phyloP scores from a whole-genome alignment of 2,888 invertebrate species.

The Cheilosia soror region DNA sequence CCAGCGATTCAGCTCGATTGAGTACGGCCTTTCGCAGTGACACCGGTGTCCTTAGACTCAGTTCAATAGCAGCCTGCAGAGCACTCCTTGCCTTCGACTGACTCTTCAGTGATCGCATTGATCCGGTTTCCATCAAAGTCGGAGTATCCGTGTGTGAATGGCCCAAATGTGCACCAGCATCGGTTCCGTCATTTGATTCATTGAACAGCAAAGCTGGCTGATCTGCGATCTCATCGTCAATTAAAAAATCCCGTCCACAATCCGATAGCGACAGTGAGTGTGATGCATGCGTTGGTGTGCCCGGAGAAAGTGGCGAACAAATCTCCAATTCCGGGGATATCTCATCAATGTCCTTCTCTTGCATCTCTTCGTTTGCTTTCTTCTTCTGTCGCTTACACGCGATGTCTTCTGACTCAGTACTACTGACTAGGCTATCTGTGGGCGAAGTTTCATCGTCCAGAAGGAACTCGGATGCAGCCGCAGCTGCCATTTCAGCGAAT shows the following conservation, averaged over 20 bases:
- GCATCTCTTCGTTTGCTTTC: conserved; percentile 83
- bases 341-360: conserved; percentile 84
- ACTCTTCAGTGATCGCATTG: conserved; percentile 80
- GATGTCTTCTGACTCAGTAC: conserved; percentile 82
- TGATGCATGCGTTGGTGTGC: conserved; percentile 91
- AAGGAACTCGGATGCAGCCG: conserved; percentile 88
- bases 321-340: conserved; percentile 83
- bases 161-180: conserved; percentile 83
- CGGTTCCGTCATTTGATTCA: conserved; percentile 82
- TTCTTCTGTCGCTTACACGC: conserved; percentile 81
- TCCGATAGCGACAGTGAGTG: conserved; percentile 92
- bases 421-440: conserved; percentile 89
- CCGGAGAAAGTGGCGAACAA: conserved; percentile 87
- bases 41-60: conserved; percentile 82
- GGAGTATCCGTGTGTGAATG: conserved; percentile 84
- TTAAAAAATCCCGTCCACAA: conserved; percentile 90
- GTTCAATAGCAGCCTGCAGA: conserved; percentile 83
- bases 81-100: conserved; percentile 81
- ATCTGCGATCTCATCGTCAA: conserved; percentile 95
- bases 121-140: conserved; percentile 83
- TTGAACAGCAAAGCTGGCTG: conserved; percentile 93
- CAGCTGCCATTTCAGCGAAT: conserved; percentile 89
- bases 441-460: conserved; percentile 94
- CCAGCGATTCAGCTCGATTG: conserved; percentile 89
- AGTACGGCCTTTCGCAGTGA: conserved; percentile 83